phyloP scores from a whole-genome alignment of 2,888 invertebrate genomes.

The Agrochola lychnidis region DNA sequence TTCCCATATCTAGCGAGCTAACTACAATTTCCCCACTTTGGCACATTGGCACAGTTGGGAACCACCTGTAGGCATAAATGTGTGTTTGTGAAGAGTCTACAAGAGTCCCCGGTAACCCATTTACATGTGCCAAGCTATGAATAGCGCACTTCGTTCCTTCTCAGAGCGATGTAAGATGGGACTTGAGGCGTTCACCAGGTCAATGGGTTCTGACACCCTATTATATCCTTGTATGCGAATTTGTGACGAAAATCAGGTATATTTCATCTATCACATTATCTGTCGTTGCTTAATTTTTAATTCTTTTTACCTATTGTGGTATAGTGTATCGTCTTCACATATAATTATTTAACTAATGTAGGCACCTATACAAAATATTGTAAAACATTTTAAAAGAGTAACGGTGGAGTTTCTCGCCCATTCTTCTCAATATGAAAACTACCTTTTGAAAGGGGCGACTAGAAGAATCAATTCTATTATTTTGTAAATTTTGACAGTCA shows the following conservation, averaged over 20 bases:
- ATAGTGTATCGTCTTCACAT: too few species aligned
- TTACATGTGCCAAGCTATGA: slow-evolving; percentile 53
- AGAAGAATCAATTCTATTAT: too few species aligned
- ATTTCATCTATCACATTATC: neutral
- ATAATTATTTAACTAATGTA: too few species aligned
- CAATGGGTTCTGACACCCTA: slow-evolving; percentile 36
- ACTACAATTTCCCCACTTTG: neutral
- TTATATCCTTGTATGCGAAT: slow-evolving; percentile 26
- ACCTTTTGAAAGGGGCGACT: too few species aligned
- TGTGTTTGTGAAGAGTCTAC: slow-evolving; percentile 42
- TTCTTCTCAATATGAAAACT: too few species aligned
- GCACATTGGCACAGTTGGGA: slow-evolving; percentile 32
- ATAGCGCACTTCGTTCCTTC: slow-evolving; percentile 53
- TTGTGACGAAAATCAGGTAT: neutral
- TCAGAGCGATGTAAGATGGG: slow-evolving; percentile 34
- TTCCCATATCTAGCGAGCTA: neutral
- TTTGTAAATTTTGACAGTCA: too few species aligned
- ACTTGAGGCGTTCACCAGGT: slow-evolving; percentile 46
- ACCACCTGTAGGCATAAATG: slow-evolving; percentile 50
- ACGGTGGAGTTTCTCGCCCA: too few species aligned
- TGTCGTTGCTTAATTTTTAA: too few species aligned
- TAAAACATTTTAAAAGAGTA: too few species aligned
- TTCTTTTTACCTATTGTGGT: too few species aligned
- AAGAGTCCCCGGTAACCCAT: slow-evolving; percentile 56
- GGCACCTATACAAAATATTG: too few species aligned